Conservation (phyloP, 1,140 invertebrate species). For the Papilio helenus region DNA sequence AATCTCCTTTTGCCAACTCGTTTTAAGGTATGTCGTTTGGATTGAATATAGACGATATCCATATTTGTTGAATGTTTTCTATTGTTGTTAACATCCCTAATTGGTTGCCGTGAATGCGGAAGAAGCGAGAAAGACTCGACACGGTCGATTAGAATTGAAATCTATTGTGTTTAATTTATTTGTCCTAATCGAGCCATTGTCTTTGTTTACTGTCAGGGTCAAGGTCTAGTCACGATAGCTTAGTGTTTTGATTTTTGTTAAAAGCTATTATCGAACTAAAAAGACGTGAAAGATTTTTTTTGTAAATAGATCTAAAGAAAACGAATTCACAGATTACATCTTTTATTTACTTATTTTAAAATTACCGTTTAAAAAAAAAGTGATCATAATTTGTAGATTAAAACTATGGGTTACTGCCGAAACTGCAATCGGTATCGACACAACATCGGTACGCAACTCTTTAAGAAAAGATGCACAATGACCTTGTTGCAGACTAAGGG, state of each 20-base stretch:
- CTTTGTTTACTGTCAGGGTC: slow-evolving; percentile 11
- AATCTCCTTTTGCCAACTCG: neutral
- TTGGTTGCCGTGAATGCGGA: slow-evolving; percentile 1
- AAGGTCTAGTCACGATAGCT: neutral
- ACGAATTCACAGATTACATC: too few species aligned
- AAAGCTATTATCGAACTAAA: neutral
- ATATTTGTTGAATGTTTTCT: neutral
- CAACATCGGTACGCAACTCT: too few species aligned
- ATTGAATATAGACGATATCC: neutral
- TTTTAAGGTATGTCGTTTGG: neutral
- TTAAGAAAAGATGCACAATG: neutral
- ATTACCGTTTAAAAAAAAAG: too few species aligned
- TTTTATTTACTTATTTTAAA: too few species aligned
- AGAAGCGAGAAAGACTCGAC: slow-evolving; percentile 5
- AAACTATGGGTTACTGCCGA: too few species aligned
- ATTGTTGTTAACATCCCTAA: neutral
- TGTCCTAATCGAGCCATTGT: neutral
- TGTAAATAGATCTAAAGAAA: neutral
- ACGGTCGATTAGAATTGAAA: neutral
- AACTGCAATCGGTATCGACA: too few species aligned
- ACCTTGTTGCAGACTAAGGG: neutral
- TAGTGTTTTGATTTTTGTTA: neutral
- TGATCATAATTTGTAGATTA: too few species aligned
- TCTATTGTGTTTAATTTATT: slow-evolving; percentile 3
- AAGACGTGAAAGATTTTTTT: neutral